Conservation (phyloP, 2,113 vertebrate genomes). For the Cephalopholis sonnerati region DNA sequence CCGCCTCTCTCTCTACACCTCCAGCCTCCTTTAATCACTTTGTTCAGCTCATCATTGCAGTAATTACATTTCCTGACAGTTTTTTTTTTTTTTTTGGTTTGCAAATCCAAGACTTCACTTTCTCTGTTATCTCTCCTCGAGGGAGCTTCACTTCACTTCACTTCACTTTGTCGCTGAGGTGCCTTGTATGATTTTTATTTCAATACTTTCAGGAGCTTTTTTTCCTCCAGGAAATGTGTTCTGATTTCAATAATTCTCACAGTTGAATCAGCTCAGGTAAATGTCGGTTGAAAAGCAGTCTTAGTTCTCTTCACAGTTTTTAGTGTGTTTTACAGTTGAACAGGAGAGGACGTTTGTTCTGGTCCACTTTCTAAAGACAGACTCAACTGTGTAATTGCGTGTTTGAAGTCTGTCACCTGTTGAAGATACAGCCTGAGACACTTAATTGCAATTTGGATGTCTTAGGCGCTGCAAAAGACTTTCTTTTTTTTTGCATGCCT, state of each 20-base stretch:
- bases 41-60: constrained; percentile 69
- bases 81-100: constrained; percentile 45
- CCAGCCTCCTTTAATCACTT: constrained; percentile 73
- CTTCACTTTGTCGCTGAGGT: constrained; percentile 45
- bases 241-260: constrained; percentile 65
- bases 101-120: constrained; percentile 41
- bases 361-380: constrained; percentile 37
- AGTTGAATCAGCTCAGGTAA: constrained; percentile 49
- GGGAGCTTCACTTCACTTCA: constrained; percentile 41
- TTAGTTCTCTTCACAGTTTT: constrained; percentile 32
- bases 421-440: constrained; percentile 42
- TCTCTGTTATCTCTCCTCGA: constrained; percentile 55
- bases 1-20: constrained; percentile 45
- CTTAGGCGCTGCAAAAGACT: neutral
- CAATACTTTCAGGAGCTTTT: constrained; percentile 45
- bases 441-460: constrained; percentile 45
- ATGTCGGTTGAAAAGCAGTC: constrained; percentile 35
- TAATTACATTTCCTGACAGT: constrained; percentile 66
- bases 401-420: constrained; percentile 56
- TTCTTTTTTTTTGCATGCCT: constrained; percentile 5
- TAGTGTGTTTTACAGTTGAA: constrained; percentile 32
- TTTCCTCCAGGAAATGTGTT: constrained; percentile 47
- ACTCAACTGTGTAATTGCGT: constrained; percentile 49
- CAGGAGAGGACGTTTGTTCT: constrained; percentile 33
- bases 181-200: constrained; percentile 55